Evolutionary conservation across 2,113 vertebrate species (phyloP).

Genomic region (Proteles cristata): DNA sequence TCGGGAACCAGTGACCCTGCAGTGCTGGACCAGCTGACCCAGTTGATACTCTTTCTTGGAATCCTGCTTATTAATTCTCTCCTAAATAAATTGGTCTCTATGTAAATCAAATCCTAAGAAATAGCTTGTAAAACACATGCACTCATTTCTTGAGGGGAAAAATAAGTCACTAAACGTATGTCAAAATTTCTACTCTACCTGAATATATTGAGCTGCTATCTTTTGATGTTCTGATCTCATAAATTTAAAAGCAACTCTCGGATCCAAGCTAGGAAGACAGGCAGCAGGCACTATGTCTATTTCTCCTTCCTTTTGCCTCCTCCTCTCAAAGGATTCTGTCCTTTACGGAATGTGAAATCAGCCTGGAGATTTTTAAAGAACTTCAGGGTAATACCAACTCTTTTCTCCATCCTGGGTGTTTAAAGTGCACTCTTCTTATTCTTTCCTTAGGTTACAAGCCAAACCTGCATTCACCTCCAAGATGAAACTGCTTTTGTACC

Average conservation of each 20-base stretch:
- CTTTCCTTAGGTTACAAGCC: background rate
- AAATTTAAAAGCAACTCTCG: conserved; percentile 71
- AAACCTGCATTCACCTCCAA: conserved; percentile 18
- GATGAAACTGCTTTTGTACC: background rate
- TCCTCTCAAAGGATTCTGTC: conserved; percentile 42
- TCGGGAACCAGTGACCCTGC: background rate
- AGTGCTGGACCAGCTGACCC: background rate
- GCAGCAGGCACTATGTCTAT: background rate
- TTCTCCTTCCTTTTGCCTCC: conserved; percentile 12
- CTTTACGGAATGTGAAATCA: conserved; percentile 52
- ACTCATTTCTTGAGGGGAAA: conserved; percentile 58
- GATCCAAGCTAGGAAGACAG: conserved; percentile 24
- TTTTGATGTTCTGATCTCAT: conserved; percentile 76
- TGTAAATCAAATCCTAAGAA: conserved; percentile 3
- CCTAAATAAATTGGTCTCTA: conserved; percentile 19
- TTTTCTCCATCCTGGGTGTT: background rate
- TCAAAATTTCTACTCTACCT: conserved; percentile 52
- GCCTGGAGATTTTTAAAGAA: conserved; percentile 42
- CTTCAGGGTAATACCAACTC: conserved; percentile 33
- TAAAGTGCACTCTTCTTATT: background rate
- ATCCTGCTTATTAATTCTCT: background rate
- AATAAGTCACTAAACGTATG: conserved; percentile 52
- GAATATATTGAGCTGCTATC: conserved; percentile 57
- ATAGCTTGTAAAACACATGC: background rate
- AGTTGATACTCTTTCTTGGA: background rate